Percentiles rank a stretch among this genome's conserved stretches.
Evolutionary conservation across 2,888 invertebrate species (phyloP).

Genomic region (Rutpela maculata): DNA sequence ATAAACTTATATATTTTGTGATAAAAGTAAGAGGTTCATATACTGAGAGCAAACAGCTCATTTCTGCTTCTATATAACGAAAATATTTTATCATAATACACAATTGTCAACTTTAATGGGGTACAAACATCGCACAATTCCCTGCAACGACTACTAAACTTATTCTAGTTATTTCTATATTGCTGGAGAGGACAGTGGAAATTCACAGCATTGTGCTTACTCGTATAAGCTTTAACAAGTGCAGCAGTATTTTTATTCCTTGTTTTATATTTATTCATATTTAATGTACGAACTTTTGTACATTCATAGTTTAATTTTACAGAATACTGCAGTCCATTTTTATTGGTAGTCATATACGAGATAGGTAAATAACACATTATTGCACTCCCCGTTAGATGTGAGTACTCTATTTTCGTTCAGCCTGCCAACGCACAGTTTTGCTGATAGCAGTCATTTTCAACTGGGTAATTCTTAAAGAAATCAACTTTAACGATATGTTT

Average conservation of each 20-base stretch:
- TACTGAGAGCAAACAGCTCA: not conserved
- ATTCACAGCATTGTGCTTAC: not conserved
- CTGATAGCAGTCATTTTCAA: no score
- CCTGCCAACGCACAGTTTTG: no score
- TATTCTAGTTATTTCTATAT: not conserved
- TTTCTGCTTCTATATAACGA: not conserved
- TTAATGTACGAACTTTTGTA: not conserved
- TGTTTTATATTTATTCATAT: not conserved
- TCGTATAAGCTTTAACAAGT: not conserved
- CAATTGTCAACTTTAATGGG: not conserved
- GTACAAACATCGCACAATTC: not conserved
- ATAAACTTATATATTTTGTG: not conserved
- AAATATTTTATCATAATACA: not conserved
- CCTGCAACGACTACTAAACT: not conserved
- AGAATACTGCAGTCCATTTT: no score
- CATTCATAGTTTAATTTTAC: not conserved
- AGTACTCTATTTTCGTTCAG: no score
- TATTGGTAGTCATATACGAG: no score
- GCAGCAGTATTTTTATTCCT: not conserved
- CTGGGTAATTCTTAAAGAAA: no score
- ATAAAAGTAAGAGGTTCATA: not conserved
- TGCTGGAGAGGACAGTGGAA: not conserved
- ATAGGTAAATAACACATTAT: no score
- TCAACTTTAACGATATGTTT: no score
- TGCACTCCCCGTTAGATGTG: no score